Evolutionary conservation across 2,797 vertebrate species (phyloP).

Genomic region (Sciaenops ocellatus): DNA sequence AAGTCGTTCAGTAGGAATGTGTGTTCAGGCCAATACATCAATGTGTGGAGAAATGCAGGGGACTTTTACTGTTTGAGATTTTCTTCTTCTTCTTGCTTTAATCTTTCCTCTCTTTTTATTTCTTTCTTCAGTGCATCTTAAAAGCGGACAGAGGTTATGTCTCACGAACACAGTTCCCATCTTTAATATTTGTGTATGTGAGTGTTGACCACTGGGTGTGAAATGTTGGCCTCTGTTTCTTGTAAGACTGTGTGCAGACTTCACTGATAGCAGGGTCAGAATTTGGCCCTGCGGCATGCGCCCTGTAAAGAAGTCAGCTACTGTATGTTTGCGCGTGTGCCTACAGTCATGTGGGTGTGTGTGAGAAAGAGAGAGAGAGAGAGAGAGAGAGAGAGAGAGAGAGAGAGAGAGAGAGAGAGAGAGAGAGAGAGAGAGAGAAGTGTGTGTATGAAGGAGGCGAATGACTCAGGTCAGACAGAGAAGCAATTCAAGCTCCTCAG

Average conservation of each 20-base stretch:
- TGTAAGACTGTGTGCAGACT: constrained; percentile 44
- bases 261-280: constrained; percentile 57
- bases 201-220: constrained; percentile 20
- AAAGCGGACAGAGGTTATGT: constrained; percentile 13
- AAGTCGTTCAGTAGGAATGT: constrained; percentile 80
- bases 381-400: background rate
- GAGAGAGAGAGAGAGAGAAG: background rate
- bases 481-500: constrained; percentile 67
- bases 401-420: background rate
- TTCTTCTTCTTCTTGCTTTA: constrained; percentile 41
- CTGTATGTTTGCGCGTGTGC: constrained; percentile 41
- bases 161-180: constrained; percentile 36
- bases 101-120: constrained; percentile 35
- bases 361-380: background rate
- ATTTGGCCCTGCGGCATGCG: constrained; percentile 46
- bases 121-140: constrained; percentile 28
- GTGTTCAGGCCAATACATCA: constrained; percentile 73
- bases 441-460: constrained; percentile 39
- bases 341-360: background rate
- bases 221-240: constrained; percentile 49
- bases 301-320: constrained; percentile 39
- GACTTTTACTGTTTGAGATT: constrained; percentile 52
- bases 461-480: constrained; percentile 70
- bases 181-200: constrained; percentile 11
- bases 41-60: constrained; percentile 69